Evolutionary conservation across 1,140 invertebrate genomes (phyloP).

Genomic region (Tribolium castaneum): DNA sequence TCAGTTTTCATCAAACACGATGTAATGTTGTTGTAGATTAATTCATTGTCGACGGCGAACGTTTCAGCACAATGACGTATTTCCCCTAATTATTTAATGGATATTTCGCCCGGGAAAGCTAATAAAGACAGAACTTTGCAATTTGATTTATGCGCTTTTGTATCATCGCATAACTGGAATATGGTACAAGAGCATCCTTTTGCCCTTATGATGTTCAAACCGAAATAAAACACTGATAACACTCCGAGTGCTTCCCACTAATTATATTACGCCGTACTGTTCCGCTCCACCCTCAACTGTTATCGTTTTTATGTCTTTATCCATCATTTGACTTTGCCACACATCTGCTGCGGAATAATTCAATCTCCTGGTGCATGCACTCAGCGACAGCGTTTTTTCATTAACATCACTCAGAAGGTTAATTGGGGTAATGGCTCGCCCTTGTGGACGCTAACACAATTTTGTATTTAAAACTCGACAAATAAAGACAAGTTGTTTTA

Average conservation of each 20-base stretch:
- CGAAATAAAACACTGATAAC: conserved; percentile 27
- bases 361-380: background rate
- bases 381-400: background rate
- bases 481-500: no score
- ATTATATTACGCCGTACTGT: background rate
- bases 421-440: no score
- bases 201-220: conserved; percentile 7
- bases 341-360: conserved; percentile 11
- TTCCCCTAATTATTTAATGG: conserved; percentile 42
- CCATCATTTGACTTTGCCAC: conserved; percentile 30
- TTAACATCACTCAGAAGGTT: no score
- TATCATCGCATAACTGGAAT: conserved; percentile 30
- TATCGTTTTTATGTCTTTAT: conserved; percentile 42
- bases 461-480: no score
- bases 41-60: conserved; percentile 8
- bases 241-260: conserved; percentile 12
- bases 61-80: conserved; percentile 38
- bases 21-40: conserved; percentile 18
- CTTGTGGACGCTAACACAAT: no score
- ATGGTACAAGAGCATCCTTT: background rate
- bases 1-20: conserved; percentile 34
- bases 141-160: conserved; percentile 43
- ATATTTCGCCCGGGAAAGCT: conserved; percentile 40
- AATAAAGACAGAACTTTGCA: conserved; percentile 38
- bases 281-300: conserved; percentile 7